A percentile compares a stretch with the other conserved stretches of the same genome.
Conservation (phyloP, 2,888 invertebrate species). For the Volucella bombylans region DNA sequence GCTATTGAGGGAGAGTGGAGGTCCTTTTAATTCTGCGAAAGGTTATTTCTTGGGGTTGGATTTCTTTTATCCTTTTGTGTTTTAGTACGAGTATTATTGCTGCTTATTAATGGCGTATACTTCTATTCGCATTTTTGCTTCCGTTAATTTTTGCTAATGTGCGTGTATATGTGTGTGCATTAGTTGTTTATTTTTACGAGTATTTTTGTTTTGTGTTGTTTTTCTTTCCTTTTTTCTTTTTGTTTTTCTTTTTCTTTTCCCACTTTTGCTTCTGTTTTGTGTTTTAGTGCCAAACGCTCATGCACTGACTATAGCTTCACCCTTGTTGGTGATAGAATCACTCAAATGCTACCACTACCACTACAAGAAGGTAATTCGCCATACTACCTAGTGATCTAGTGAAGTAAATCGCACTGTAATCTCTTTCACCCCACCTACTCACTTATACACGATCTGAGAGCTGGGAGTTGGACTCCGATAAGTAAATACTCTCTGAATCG, state of each 20-base stretch:
- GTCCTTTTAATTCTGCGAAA: constrained; percentile 1
- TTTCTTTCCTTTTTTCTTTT: not conserved
- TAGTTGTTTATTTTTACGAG: not conserved
- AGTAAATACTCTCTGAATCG: constrained; percentile 32
- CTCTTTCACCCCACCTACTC: constrained; percentile 16
- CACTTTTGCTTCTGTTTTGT: constrained; percentile 39
- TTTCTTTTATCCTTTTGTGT: constrained; percentile 27
- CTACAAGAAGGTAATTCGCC: constrained; percentile 67
- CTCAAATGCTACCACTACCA: constrained; percentile 53
- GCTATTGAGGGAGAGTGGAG: constrained; percentile 1
- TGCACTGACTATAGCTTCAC: constrained; percentile 53
- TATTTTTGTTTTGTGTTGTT: constrained; percentile 5
- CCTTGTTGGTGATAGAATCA: constrained; percentile 46
- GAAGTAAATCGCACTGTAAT: constrained; percentile 29
- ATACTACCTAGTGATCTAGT: constrained; percentile 33
- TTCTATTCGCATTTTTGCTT: constrained; percentile 2
- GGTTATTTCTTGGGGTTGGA: not conserved
- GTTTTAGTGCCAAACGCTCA: constrained; percentile 31
- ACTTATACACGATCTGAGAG: constrained; percentile 30
- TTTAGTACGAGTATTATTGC: not conserved
- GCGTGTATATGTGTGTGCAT: constrained; percentile 25
- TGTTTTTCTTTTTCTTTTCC: constrained; percentile 21
- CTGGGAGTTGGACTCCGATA: not conserved
- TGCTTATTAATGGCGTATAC: constrained; percentile 27
- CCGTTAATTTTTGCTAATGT: not conserved